These are phyloP conservation scores for Drosophila atroscutellata DNA, from an alignment of 2,888 invertebrate genomes.

Conservation along the genomic window DNA sequence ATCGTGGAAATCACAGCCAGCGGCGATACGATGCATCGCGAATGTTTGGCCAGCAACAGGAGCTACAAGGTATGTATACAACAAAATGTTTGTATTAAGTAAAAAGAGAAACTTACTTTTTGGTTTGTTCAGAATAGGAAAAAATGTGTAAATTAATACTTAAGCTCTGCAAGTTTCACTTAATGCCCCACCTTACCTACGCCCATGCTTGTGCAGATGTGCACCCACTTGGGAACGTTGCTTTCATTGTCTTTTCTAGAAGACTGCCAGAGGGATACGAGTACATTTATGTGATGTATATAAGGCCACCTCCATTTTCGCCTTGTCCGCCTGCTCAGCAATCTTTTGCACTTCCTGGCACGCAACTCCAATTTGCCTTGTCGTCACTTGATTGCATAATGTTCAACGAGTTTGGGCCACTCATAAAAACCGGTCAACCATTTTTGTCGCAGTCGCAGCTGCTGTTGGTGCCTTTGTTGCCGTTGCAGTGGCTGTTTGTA, in stretches of 20 bases:
- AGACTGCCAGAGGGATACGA: background rate
- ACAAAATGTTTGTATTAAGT: background rate
- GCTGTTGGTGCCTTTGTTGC: conserved; percentile 26
- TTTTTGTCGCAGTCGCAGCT: conserved; percentile 40
- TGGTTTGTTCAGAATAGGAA: background rate
- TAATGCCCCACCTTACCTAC: background rate
- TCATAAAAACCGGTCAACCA: conserved; percentile 57
- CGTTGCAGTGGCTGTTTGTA: conserved; percentile 40
- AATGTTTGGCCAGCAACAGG: conserved; percentile 86
- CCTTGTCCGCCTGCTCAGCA: conserved; percentile 22
- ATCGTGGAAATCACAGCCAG: conserved; percentile 81
- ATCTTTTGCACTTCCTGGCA: conserved; percentile 67
- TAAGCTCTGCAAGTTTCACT: background rate
- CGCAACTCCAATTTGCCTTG: conserved; percentile 77
- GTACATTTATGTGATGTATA: conserved; percentile 1
- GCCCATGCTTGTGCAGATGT: conserved; percentile 7
- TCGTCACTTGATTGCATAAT: conserved; percentile 78
- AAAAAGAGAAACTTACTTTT: background rate
- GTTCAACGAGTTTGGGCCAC: conserved; percentile 56
- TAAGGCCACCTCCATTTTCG: conserved; percentile 34
- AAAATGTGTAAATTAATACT: background rate
- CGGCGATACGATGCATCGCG: conserved; percentile 77
- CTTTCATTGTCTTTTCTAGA: background rate
- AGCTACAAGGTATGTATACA: conserved; percentile 85
- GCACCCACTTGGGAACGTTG: conserved; percentile 1